phyloP scores from a whole-genome alignment of 2,113 vertebrate species.

The Odontesthes bonariensis region DNA sequence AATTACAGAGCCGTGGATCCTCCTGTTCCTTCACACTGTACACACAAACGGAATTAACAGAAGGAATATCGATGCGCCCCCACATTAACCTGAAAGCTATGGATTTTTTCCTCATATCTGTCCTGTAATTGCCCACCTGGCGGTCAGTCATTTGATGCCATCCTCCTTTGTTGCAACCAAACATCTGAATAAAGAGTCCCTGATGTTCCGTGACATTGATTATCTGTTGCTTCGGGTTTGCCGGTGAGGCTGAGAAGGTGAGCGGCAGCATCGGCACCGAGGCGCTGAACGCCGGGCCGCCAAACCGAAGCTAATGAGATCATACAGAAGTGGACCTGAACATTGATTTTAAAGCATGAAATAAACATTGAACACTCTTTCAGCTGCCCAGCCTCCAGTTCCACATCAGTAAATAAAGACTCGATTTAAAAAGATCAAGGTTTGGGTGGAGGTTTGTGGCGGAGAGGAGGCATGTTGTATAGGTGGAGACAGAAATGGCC shows the following conservation, averaged over 20 bases:
- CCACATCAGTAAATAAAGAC: conserved; percentile 24
- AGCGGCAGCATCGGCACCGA: neutral
- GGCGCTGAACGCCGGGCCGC: neutral
- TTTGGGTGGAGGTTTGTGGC: neutral
- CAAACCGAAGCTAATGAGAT: conserved; percentile 43
- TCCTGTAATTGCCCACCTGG: conserved; percentile 23
- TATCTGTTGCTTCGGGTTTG: conserved; percentile 8
- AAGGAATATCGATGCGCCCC: neutral
- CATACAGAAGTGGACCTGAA: conserved; percentile 28
- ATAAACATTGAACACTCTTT: neutral
- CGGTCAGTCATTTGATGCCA: conserved; percentile 45
- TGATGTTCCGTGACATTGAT: conserved; percentile 42
- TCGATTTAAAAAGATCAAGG: conserved; percentile 14
- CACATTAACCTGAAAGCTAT: conserved; percentile 24
- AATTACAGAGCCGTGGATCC: neutral
- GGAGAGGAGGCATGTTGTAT: too few species aligned
- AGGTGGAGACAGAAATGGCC: neutral
- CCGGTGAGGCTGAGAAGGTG: conserved; percentile 1
- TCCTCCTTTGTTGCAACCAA: conserved; percentile 17
- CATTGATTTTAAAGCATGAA: conserved; percentile 58
- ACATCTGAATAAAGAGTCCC: neutral
- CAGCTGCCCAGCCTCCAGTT: neutral
- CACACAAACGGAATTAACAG: conserved; percentile 4
- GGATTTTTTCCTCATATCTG: conserved; percentile 18
- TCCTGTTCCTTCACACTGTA: neutral